Base-by-base conservation (phyloP, 2,888 invertebrate species). In the Lottia gigantea region DNA sequence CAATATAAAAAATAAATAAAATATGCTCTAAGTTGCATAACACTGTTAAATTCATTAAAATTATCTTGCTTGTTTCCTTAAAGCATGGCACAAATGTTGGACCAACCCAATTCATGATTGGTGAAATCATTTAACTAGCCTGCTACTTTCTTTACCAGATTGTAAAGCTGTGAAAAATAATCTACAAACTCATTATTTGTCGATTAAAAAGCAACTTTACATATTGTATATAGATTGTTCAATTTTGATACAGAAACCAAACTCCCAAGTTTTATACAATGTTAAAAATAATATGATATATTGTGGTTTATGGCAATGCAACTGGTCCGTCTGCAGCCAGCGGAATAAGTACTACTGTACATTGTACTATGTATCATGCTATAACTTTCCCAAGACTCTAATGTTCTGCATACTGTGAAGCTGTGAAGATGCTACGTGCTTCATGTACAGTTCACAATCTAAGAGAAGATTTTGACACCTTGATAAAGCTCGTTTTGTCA, bases 201-300 rank as follows among this genome's bases (percentile, higher is more conserved):
- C 12, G 19, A 55, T 55, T 55, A 55, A 55, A 55, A 23, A 40
- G 11, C 19, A 14, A 23, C 23, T 8, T 11, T 23, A 14, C 19
- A 14, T 55, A 55, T 55, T 55, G 55, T 55, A 55, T 55, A 14
- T 55, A 55, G 12, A 55, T 55, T 55, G 23, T 55, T 55, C 55
- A 14, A 55, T 55, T 55, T 55, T 55, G 19, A 55, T 55, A 55
- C 15, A 23, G 23, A 55, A 55, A 55, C 55, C 55, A 55, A 55
- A 55, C 23, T 15, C 7, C 19, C 11, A 8, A 40, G 40, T 40
- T 40, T 40, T 40, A 40, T 40, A 40, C 40, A 40, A 40, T 40
- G 40, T 40, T 40, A 40, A 40, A 40, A 40, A 40, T 40, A 40
- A 40, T 40, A 40, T 40, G 40, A 40, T 40, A 40, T 40, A 40